These are phyloP conservation scores for Eupithecia inturbata DNA, from an alignment of 2,888 invertebrate genomes.

Conservation along the genomic window DNA sequence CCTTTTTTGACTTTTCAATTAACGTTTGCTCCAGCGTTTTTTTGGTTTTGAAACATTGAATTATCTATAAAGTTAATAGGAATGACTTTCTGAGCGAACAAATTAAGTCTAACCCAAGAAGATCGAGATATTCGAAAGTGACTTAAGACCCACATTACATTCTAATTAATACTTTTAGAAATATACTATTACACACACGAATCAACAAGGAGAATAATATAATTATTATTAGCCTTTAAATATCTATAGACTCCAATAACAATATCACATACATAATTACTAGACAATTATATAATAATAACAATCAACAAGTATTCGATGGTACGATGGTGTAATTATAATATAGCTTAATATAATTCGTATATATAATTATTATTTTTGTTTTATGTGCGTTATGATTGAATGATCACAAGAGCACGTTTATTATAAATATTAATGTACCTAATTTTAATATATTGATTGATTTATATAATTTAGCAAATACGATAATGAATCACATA, in stretches of 20 bases:
- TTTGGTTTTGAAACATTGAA: neutral
- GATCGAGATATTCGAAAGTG: slow-evolving; percentile 24
- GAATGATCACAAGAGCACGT: slow-evolving; percentile 64
- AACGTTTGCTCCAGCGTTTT: neutral
- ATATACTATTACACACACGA: slow-evolving; percentile 74
- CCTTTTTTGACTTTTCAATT: neutral
- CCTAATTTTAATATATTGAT: slow-evolving; percentile 39
- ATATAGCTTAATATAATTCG: slow-evolving; percentile 71
- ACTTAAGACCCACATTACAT: slow-evolving; percentile 30
- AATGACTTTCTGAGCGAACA: neutral
- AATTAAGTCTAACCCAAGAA: slow-evolving; percentile 1
- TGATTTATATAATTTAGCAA: slow-evolving; percentile 41
- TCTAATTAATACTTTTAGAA: slow-evolving; percentile 37
- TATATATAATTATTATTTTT: slow-evolving; percentile 56
- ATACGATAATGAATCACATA: slow-evolving; percentile 55
- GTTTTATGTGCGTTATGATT: slow-evolving; percentile 73
- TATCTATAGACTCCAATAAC: slow-evolving; percentile 80
- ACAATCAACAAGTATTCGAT: slow-evolving; percentile 83
- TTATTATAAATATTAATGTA: slow-evolving; percentile 47
- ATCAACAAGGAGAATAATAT: slow-evolving; percentile 80
- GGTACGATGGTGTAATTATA: slow-evolving; percentile 72
- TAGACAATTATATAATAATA: slow-evolving; percentile 78
- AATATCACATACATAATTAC: slow-evolving; percentile 82
- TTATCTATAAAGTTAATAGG: neutral
- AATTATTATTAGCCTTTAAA: slow-evolving; percentile 73